Conservation (phyloP, 1,140 invertebrate species). For the Drosophila neocordata region DNA sequence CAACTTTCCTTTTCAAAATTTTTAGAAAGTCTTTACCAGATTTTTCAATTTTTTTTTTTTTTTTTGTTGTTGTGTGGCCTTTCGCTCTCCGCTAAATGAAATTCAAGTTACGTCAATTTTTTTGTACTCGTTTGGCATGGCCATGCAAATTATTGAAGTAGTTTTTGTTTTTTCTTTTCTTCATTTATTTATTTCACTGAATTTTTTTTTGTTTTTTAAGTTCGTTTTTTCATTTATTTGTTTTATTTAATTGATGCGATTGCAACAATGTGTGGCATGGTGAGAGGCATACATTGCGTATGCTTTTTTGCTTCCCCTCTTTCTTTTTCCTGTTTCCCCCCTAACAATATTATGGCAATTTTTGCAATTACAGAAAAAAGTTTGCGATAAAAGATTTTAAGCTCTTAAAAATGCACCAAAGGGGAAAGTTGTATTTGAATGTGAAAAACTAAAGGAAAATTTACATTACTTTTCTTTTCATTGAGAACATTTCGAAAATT, state of each 20-base stretch:
- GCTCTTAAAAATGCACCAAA: conserved; percentile 38
- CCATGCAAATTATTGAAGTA: conserved; percentile 16
- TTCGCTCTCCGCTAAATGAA: conserved; percentile 12
- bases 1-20: conserved; percentile 15
- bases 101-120: conserved; percentile 17
- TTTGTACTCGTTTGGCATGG: conserved; percentile 15
- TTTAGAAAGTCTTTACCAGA: conserved; percentile 12
- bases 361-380: conserved; percentile 2
- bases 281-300: conserved; percentile 1
- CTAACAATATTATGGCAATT: conserved; percentile 8
- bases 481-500: too few relatives aligned
- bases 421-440: conserved; percentile 12
- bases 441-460: neutral
- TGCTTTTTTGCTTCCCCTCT: neutral
- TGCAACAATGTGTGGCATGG: conserved; percentile 8
- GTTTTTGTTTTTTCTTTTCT: neutral
- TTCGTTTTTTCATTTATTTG: neutral
- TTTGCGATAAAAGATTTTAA: conserved; percentile 9
- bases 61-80: neutral
- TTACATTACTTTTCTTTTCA: too few relatives aligned
- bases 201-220: neutral
- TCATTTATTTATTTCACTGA: conserved; percentile 5
- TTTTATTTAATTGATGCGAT: conserved; percentile 18
- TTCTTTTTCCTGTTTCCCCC: too few relatives aligned
- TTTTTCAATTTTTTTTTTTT: neutral